These are phyloP conservation scores for Synaphobranchus kaupii DNA, from an alignment of 2,797 vertebrate genomes.

Conservation along the genomic window DNA sequence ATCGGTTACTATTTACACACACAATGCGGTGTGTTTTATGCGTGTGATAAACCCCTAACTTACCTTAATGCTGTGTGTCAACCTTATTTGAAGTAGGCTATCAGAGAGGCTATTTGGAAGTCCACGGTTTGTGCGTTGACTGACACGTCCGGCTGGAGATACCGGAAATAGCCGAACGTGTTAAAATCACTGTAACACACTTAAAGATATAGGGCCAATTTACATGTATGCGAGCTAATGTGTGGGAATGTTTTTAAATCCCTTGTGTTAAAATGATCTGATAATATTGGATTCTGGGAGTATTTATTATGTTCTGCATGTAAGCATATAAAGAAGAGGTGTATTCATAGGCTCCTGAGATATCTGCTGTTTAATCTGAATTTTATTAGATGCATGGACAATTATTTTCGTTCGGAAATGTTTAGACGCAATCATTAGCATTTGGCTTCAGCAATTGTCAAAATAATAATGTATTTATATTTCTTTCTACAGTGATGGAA, in stretches of 20 bases:
- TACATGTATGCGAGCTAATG: no score
- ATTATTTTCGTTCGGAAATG: neutral
- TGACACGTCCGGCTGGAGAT: slow-evolving; percentile 72
- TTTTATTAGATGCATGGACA: neutral
- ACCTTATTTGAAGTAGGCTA: slow-evolving; percentile 45
- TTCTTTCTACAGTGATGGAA: no score
- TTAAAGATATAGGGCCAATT: neutral
- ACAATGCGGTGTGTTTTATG: neutral
- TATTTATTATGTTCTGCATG: neutral
- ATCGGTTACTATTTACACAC: neutral
- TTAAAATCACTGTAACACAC: slow-evolving; percentile 14
- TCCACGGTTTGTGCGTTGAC: slow-evolving; percentile 64
- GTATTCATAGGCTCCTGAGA: neutral
- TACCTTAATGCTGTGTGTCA: slow-evolving; percentile 59
- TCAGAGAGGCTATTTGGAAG: slow-evolving; percentile 45
- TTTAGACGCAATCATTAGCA: neutral
- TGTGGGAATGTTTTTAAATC: neutral
- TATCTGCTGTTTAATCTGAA: neutral
- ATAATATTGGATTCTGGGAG: neutral
- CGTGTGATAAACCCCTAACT: slow-evolving; percentile 48
- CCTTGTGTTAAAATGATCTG: neutral
- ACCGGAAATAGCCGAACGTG: slow-evolving; percentile 61
- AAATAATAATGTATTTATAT: no score
- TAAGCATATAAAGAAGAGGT: neutral
- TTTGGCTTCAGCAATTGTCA: neutral